A percentile compares a stretch with the other conserved stretches of the same genome.
Conservation (phyloP, 2,113 vertebrate genomes). For the Pavo muticus region DNA sequence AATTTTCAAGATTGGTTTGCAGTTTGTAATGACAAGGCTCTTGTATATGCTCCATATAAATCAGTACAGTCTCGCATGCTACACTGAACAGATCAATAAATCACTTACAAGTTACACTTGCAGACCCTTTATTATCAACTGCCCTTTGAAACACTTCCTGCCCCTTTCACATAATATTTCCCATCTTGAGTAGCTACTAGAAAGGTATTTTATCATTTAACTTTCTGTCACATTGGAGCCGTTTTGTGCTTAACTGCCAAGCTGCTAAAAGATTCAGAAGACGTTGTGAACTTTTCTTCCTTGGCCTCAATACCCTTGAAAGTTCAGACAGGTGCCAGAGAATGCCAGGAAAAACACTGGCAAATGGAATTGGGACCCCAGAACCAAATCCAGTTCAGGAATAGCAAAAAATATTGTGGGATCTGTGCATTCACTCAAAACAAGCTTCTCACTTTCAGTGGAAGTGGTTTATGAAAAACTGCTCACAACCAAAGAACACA, state of each 20-base stretch:
- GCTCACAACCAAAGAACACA: not conserved
- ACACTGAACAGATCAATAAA: constrained; percentile 64
- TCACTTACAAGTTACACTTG: constrained; percentile 35
- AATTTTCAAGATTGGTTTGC: constrained; percentile 67
- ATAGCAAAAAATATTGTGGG: not conserved
- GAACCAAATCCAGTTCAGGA: not conserved
- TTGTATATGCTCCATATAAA: constrained; percentile 50
- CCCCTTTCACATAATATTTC: constrained; percentile 54
- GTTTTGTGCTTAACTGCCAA: not conserved
- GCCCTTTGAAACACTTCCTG: constrained; percentile 61
- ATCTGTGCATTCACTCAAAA: not conserved
- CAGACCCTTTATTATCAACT: constrained; percentile 58
- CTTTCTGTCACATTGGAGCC: not conserved
- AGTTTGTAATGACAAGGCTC: constrained; percentile 35
- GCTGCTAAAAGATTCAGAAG: not conserved
- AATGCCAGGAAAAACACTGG: not conserved
- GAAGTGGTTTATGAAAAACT: not conserved
- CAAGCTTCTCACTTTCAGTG: not conserved
- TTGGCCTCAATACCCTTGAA: not conserved
- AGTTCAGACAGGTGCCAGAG: not conserved
- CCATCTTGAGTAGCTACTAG: not conserved
- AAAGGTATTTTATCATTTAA: constrained; percentile 51
- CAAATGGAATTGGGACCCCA: not conserved
- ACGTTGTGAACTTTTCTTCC: not conserved
- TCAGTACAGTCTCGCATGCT: constrained; percentile 25